phyloP scores from a whole-genome alignment of 2,797 vertebrate species.

The Clarias platycephalus region DNA sequence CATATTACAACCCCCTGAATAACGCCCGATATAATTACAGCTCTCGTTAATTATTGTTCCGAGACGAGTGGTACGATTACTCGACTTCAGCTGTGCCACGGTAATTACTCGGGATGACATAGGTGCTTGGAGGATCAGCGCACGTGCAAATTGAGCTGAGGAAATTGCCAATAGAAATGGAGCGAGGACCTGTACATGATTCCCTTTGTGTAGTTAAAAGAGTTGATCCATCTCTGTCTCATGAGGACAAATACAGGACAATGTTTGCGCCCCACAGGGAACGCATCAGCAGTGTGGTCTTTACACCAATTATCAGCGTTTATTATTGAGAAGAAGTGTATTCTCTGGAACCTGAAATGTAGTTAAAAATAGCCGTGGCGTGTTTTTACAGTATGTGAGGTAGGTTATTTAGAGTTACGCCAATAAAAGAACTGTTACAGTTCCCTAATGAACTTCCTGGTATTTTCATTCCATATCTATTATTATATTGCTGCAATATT shows the following conservation, averaged over 20 bases:
- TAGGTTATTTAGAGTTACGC: too few species aligned
- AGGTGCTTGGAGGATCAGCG: conserved; percentile 47
- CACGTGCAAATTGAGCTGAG: conserved; percentile 48
- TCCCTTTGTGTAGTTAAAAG: conserved; percentile 33
- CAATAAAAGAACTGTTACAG: not conserved
- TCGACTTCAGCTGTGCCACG: conserved; percentile 60
- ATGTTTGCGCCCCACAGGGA: conserved; percentile 46
- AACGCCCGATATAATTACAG: conserved; percentile 43
- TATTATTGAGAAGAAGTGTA: conserved; percentile 49
- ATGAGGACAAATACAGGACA: conserved; percentile 24
- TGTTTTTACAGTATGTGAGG: conserved; percentile 26
- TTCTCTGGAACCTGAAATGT: conserved; percentile 20
- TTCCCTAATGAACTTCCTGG: not conserved
- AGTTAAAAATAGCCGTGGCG: conserved; percentile 38
- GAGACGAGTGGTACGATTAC: conserved; percentile 59
- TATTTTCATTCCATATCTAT: not conserved
- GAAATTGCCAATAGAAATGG: conserved; percentile 29
- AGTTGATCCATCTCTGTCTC: conserved; percentile 33
- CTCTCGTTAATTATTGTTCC: conserved; percentile 50
- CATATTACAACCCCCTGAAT: conserved; percentile 25
- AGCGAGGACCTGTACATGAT: conserved; percentile 13
- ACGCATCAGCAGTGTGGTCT: conserved; percentile 31
- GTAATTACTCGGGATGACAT: conserved; percentile 55
- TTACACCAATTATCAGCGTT: conserved; percentile 56
- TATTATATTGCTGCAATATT: not conserved